Base-by-base conservation (phyloP, 2,113 vertebrate species). In the Myotis davidii region DNA sequence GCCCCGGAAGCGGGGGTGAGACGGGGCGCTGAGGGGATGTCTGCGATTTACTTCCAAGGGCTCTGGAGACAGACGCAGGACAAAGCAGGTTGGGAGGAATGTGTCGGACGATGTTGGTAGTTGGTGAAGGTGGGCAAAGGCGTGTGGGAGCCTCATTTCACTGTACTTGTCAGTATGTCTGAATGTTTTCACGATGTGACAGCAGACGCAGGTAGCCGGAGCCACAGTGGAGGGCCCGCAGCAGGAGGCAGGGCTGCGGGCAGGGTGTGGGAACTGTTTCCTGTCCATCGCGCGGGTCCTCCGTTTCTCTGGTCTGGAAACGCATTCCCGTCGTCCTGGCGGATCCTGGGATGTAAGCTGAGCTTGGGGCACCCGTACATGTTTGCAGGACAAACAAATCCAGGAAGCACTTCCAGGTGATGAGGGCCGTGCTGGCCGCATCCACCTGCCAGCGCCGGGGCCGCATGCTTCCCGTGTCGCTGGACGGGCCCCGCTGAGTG, bases 361-460 rank as follows among this genome's bases (percentile, higher is more conserved):
- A 37, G 27, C 73, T 91, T 18, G 67, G 70, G 85, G 54, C 45
- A 23, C 85, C 13, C 7, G 7, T 4, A 42, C 37, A 64, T 37
- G 45, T 67, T 39, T 76, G 81, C 59, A 69, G 76, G 88, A 64
- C 77, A 88, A 82, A 88, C 83, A 81, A 10, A 65, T 54, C 37
- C 27, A 84, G 70, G 61, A 83, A 42, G 93, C 27, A 7, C 69
- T n/a, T 50, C 20, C 69, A 32, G 54, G 65, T 59, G 87, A 56
- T 56, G 86, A 89, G 59, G 48, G 16, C 29, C 16, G 10, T 11
- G 42, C 45, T 73, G 45, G 82, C 64, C 45, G 39, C 70, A 20
- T 5, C 3, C 13, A 10, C 29, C 11, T 14, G 59, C 18, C 8
- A 17, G 37, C 14, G 2, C 10, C 4, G 9, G 25, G 0, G 61